Conservation (phyloP, 2,113 vertebrate genomes). For the Pollachius pollachius region DNA sequence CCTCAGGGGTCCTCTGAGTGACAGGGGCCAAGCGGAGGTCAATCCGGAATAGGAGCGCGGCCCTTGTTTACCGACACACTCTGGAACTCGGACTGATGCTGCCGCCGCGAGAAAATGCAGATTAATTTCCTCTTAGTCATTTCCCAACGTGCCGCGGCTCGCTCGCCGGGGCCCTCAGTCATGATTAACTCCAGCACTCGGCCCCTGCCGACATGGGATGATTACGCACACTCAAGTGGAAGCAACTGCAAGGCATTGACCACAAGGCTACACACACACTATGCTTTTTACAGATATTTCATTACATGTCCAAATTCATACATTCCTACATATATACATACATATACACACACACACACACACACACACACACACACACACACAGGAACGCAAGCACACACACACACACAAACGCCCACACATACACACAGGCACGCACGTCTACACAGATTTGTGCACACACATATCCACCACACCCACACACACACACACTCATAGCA, state of each 20-base stretch:
- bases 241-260: no score
- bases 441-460: no score
- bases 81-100: slow-evolving; percentile 36
- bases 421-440: no score
- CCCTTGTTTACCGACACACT: slow-evolving; percentile 50
- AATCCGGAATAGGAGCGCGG: slow-evolving; percentile 38
- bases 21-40: slow-evolving; percentile 64
- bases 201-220: slow-evolving; percentile 27
- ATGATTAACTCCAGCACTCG: slow-evolving; percentile 47
- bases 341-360: no score
- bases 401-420: no score
- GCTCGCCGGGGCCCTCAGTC: slow-evolving; percentile 36
- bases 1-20: slow-evolving; percentile 30
- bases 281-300: no score
- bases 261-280: no score
- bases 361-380: no score
- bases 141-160: slow-evolving; percentile 47
- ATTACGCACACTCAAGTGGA: neutral
- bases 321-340: neutral
- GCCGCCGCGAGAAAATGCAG: slow-evolving; percentile 31
- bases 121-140: slow-evolving; percentile 36
- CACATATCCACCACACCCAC: no score
- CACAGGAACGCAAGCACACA: no score
- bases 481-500: slow-evolving; percentile 7
- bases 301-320: slow-evolving; percentile 7